phyloP scores from a whole-genome alignment of 53 echinoderm and acorn worm species.

The Echinarachnius parma region DNA sequence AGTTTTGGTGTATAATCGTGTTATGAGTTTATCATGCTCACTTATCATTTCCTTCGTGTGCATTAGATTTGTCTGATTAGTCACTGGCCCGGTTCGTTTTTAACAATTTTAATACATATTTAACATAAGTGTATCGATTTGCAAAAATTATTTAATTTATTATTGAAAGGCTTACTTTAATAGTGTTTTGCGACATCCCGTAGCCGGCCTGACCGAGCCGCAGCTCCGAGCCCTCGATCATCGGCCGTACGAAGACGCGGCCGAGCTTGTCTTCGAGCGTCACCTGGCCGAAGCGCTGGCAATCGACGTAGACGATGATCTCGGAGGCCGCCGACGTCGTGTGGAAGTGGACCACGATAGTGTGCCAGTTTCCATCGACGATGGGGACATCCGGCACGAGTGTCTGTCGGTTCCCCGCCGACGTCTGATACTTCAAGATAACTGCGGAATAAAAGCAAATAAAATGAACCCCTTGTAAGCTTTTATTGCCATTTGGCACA shows the following conservation, averaged over 20 bases:
- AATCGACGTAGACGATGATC: constrained; percentile 67
- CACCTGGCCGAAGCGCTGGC: constrained; percentile 43
- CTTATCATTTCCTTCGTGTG: too few relatives aligned
- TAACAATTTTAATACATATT: too few relatives aligned
- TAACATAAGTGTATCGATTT: too few relatives aligned
- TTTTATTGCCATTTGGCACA: too few relatives aligned
- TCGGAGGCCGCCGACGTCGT: constrained; percentile 37
- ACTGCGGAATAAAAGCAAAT: too few relatives aligned
- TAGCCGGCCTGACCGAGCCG: constrained; percentile 64
- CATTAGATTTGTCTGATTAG: too few relatives aligned
- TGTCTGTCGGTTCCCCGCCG: constrained; percentile 18
- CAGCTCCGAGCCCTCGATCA: constrained; percentile 52
- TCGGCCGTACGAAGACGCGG: constrained; percentile 54
- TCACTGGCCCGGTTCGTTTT: too few relatives aligned
- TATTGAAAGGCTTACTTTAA: constrained; percentile 38
- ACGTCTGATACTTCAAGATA: constrained; percentile 62
- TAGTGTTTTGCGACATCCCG: constrained; percentile 31
- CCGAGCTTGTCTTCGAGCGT: constrained; percentile 45
- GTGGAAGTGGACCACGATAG: constrained; percentile 60
- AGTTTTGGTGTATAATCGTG: too few relatives aligned
- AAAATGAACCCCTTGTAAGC: too few relatives aligned
- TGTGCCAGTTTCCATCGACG: constrained; percentile 85
- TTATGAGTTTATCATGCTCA: too few relatives aligned
- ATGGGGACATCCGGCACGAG: constrained; percentile 55
- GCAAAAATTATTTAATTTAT: too few relatives aligned